Evolutionary conservation across 2,888 invertebrate species (phyloP).

Genomic region (Synergus laeviventris): DNA sequence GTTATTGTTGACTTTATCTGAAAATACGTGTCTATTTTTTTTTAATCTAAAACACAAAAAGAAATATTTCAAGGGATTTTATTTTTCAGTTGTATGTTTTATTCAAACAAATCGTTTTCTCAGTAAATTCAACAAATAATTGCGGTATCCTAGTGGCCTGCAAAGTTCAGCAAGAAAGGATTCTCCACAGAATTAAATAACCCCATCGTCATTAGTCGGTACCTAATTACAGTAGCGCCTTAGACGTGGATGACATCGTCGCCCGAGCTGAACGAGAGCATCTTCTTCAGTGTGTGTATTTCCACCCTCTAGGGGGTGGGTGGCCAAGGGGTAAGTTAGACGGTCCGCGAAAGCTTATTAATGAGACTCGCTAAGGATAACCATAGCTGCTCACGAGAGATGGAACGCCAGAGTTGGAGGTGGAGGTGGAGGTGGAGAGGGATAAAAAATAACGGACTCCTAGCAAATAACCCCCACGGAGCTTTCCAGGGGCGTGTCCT

Average conservation of each 20-base stretch:
- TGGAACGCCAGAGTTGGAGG: background rate
- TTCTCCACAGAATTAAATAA: constrained; percentile 62
- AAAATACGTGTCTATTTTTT: too few species aligned
- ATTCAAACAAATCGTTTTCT: background rate
- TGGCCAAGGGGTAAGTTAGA: constrained; percentile 42
- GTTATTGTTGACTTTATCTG: too few species aligned
- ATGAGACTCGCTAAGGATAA: constrained; percentile 52
- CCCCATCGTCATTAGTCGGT: constrained; percentile 68
- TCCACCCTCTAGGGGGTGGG: constrained; percentile 4
- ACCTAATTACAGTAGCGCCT: constrained; percentile 69
- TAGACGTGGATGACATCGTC: constrained; percentile 66
- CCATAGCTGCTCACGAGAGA: background rate
- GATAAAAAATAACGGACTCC: constrained; percentile 71
- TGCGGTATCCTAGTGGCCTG: background rate
- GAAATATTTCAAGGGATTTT: too few species aligned
- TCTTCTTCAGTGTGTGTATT: constrained; percentile 12
- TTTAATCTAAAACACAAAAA: too few species aligned
- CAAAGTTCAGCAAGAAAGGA: constrained; percentile 21
- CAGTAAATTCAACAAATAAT: background rate
- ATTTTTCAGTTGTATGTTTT: too few species aligned
- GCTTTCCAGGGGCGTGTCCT: constrained; percentile 61
- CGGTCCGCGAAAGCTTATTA: constrained; percentile 54
- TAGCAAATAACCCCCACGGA: constrained; percentile 68
- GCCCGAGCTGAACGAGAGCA: constrained; percentile 25
- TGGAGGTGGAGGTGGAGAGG: constrained; percentile 14